Evolutionary conservation across 2,888 invertebrate species (phyloP).

Genomic region (Bombylius major): DNA sequence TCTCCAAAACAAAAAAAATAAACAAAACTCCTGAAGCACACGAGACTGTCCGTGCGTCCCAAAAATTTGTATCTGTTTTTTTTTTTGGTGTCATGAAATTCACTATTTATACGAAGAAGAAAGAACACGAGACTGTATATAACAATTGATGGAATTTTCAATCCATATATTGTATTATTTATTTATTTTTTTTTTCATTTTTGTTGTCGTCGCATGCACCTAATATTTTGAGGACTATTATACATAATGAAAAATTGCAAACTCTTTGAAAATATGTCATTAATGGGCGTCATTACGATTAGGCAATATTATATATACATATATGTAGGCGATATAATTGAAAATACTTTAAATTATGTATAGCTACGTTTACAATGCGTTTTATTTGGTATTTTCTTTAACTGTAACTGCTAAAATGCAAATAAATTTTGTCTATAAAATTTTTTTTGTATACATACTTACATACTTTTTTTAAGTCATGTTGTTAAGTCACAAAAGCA

Average conservation of each 20-base stretch:
- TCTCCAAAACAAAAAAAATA: neutral
- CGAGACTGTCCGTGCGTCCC: neutral
- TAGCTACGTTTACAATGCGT: too few relatives aligned
- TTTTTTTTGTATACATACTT: too few relatives aligned
- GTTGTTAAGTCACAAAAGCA: too few relatives aligned
- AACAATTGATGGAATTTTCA: constrained; percentile 1
- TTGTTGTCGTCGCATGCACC: too few relatives aligned
- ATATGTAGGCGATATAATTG: neutral
- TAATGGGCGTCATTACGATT: neutral
- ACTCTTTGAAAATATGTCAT: constrained; percentile 5
- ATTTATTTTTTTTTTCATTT: too few relatives aligned
- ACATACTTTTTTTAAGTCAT: too few relatives aligned
- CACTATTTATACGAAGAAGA: neutral
- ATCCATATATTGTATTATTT: neutral
- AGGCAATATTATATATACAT: neutral
- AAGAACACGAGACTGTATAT: neutral
- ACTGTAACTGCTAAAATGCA: too few relatives aligned
- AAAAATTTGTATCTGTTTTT: neutral
- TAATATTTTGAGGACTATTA: too few relatives aligned
- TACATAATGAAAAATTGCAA: constrained; percentile 1
- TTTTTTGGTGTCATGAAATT: constrained; percentile 5
- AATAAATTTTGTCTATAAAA: too few relatives aligned
- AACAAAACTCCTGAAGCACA: neutral
- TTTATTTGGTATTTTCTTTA: too few relatives aligned
- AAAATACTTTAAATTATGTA: neutral